Evolutionary conservation across 2,797 vertebrate species (phyloP).

Genomic region (Bovichtus diacanthus): DNA sequence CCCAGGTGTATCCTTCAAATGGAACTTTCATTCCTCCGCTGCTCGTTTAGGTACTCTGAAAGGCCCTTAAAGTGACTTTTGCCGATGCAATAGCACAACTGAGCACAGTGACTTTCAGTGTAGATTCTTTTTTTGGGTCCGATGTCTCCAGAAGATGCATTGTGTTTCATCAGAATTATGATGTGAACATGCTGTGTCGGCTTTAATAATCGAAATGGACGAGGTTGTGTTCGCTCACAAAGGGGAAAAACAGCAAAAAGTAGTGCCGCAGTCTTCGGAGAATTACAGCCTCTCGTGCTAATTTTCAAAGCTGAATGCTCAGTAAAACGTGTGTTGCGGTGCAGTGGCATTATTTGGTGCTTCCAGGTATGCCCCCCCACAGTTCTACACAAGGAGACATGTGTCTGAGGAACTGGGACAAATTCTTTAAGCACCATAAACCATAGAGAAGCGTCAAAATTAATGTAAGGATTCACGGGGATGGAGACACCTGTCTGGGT

Average conservation of each 20-base stretch:
- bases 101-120: not conserved
- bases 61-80: constrained; percentile 22
- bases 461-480: constrained; percentile 46
- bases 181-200: not conserved
- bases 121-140: not conserved
- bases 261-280: not conserved
- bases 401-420: constrained; percentile 40
- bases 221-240: not conserved
- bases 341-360: not conserved
- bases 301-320: not conserved
- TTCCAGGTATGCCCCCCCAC: constrained; percentile 38
- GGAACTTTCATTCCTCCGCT: constrained; percentile 54
- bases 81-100: constrained; percentile 43
- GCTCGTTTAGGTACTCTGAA: constrained; percentile 34
- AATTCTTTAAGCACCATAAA: constrained; percentile 60
- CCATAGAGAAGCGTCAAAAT: constrained; percentile 31
- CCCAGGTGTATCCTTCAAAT: constrained; percentile 79
- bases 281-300: not conserved
- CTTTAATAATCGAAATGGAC: not conserved
- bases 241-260: not conserved
- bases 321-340: not conserved
- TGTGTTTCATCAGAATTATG: not conserved
- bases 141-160: not conserved
- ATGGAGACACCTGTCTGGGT: constrained; percentile 61
- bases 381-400: constrained; percentile 21